Percentiles rank a stretch among this genome's conserved stretches.
Conservation (phyloP, 2,888 invertebrate species). For the Oscheius sp. region DNA sequence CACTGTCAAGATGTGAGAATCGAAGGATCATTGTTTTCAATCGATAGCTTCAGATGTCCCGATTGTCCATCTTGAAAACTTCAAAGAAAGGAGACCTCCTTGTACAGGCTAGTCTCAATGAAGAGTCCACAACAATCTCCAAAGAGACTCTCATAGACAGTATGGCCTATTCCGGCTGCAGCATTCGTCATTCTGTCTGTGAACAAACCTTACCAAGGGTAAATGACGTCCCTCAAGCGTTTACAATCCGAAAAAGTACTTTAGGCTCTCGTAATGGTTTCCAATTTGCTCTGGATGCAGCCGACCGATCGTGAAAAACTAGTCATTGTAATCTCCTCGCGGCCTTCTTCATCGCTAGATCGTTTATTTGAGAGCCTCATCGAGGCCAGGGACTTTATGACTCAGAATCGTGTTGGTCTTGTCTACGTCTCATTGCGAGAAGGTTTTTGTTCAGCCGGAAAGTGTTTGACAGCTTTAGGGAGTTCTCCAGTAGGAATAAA, state of each 20-base stretch:
- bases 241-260: background rate
- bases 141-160: slow-evolving; percentile 8
- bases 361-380: slow-evolving; percentile 15
- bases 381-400: slow-evolving; percentile 16
- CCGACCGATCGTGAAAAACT: slow-evolving; percentile 21
- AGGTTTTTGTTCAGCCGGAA: background rate
- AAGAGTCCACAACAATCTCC: background rate
- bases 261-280: slow-evolving; percentile 18
- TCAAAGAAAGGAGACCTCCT: slow-evolving; percentile 7
- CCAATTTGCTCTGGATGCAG: slow-evolving; percentile 26
- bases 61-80: slow-evolving; percentile 8
- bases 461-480: background rate
- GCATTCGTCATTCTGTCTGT: background rate
- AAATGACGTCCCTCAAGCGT: background rate
- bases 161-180: slow-evolving; percentile 5
- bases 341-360: slow-evolving; percentile 18
- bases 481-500: background rate
- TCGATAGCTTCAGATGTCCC: background rate
- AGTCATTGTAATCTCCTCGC: slow-evolving; percentile 29
- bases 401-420: background rate
- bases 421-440: slow-evolving; percentile 1
- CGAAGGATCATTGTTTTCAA: background rate
- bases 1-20: slow-evolving; percentile 1
- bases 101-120: background rate
- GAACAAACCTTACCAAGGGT: background rate